phyloP scores from a whole-genome alignment of 2,113 vertebrate species.

The Zonotrichia leucophrys region DNA sequence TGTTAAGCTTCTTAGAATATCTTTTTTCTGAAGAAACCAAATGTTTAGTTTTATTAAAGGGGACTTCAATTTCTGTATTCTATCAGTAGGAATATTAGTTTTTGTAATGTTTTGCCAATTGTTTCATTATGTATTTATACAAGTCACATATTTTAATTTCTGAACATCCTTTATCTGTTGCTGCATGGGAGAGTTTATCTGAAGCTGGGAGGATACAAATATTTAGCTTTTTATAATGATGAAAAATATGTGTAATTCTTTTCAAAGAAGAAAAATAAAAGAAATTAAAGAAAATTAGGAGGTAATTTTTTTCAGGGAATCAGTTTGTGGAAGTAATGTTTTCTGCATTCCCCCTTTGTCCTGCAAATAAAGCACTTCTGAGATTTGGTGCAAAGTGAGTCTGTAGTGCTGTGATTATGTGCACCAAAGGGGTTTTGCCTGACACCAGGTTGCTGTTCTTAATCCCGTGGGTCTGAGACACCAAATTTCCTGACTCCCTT shows the following conservation, averaged over 20 bases:
- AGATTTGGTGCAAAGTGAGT: background rate
- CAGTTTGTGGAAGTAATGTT: background rate
- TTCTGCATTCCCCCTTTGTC: background rate
- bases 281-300: background rate
- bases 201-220: constrained; percentile 3
- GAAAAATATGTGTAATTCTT: constrained; percentile 22
- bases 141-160: constrained; percentile 47
- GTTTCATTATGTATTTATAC: constrained; percentile 45
- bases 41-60: constrained; percentile 22
- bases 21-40: constrained; percentile 5
- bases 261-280: constrained; percentile 19
- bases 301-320: background rate
- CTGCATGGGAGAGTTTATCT: background rate
- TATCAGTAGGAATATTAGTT: constrained; percentile 5
- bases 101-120: constrained; percentile 34
- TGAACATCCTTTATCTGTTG: constrained; percentile 4
- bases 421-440: background rate
- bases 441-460: background rate
- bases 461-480: background rate
- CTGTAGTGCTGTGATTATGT: background rate
- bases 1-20: constrained; percentile 19
- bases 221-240: constrained; percentile 24
- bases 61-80: background rate
- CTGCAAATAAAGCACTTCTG: background rate
- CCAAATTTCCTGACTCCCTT: background rate